These are phyloP conservation scores for Eupithecia centaureata DNA, from an alignment of 2,888 invertebrate species.

Conservation along the genomic window DNA sequence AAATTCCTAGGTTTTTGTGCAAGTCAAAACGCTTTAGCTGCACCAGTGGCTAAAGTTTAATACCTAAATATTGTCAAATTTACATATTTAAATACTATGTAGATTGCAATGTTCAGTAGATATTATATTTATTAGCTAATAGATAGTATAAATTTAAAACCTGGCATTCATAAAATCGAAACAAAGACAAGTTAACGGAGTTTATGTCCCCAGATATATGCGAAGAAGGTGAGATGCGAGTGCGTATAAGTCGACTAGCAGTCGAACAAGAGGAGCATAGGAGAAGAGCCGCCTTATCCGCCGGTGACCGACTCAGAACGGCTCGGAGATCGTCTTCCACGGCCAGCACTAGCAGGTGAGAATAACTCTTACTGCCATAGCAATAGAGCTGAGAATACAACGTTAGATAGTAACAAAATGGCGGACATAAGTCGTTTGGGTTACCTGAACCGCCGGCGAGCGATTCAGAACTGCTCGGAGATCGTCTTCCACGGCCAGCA, in stretches of 20 bases:
- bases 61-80: too few relatives aligned
- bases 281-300: conserved; percentile 80
- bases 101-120: too few relatives aligned
- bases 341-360: conserved; percentile 79
- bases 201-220: conserved; percentile 89
- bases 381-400: not conserved
- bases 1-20: too few relatives aligned
- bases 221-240: conserved; percentile 97
- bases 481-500: conserved; percentile 83
- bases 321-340: conserved; percentile 79
- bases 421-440: too few relatives aligned
- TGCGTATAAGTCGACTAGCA: conserved; percentile 93
- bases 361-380: conserved; percentile 11
- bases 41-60: too few relatives aligned
- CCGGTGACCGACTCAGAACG: conserved; percentile 74
- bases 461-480: conserved; percentile 73
- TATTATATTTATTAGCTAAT: too few relatives aligned
- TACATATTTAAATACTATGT: too few relatives aligned
- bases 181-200: too few relatives aligned
- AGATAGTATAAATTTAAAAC: too few relatives aligned
- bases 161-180: too few relatives aligned
- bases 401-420: not conserved
- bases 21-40: too few relatives aligned
- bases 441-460: conserved; percentile 76
- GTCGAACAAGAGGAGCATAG: conserved; percentile 92